Base-by-base conservation (phyloP, 1,140 invertebrate species). In the Mactra quadrangularis region DNA sequence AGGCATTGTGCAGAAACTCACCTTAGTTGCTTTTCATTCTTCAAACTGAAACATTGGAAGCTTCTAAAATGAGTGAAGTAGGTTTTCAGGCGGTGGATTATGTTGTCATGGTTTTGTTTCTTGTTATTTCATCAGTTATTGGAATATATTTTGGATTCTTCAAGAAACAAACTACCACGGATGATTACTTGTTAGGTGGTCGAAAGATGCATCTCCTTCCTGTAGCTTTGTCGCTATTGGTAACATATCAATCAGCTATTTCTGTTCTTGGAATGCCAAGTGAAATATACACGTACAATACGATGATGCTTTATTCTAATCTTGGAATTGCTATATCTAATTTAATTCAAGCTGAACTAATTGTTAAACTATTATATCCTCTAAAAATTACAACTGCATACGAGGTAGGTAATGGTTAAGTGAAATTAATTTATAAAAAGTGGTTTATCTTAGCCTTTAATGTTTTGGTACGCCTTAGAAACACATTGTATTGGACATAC, bases 161-260 rank as follows among this genome's bases (percentile, higher is more conserved):
- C 19, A 96, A 96, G 0, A 96, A 95, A 89, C 97, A 98, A 91
- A 96, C 95, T 93, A 98, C 97, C 1, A 95, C 95, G 50, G 95
- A 95, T 79, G 96, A 97, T 86, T 97, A 96, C 89, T 92, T 97
- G 9, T 91, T 97, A 7, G 96, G 96, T 0, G 95, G 96, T 88
- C 94, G 95, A 77, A 96, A 95, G 41, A 96, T 97, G 96, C 93
- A 94, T 1, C 94, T 97, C 64, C 94, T 88, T 9, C 89, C 90
- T 9, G 89, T 89, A 11, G 72, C 88, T 0, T 52, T 91, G 77
- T 90, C 89, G 22, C 59, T 91, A 57, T 85, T 91, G 57, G 86
- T 91, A 92, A 97, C 96, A 97, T 97, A 17, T 95, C 98, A 82
- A 93, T 98, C n/a, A 97, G 97, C 22, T 96, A 96, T 0, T n/a